phyloP scores from a whole-genome alignment of 2,888 invertebrate species.

The Leptothorax acervorum region DNA sequence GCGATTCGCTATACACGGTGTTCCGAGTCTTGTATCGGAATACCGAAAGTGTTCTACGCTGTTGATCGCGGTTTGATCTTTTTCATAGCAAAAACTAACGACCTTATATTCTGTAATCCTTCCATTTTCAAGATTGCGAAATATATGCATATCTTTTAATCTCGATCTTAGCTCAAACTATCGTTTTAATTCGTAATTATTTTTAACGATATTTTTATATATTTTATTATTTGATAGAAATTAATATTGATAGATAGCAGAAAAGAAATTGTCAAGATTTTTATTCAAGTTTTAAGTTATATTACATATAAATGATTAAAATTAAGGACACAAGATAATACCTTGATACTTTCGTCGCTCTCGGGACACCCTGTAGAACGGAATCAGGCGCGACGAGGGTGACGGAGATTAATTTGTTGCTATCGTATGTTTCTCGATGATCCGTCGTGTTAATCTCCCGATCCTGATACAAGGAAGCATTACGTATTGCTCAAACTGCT shows the following conservation, averaged over 20 bases:
- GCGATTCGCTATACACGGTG: slow-evolving; percentile 38
- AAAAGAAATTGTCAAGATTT: background rate
- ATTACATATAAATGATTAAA: background rate
- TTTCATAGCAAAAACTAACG: background rate
- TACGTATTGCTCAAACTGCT: slow-evolving; percentile 65
- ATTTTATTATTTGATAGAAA: background rate
- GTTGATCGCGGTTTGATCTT: background rate
- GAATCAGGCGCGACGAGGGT: slow-evolving; percentile 41
- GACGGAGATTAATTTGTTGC: slow-evolving; percentile 37
- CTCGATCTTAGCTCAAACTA: background rate
- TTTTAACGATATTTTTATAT: slow-evolving; percentile 9
- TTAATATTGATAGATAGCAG: slow-evolving; percentile 5
- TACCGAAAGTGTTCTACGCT: background rate
- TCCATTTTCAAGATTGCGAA: background rate
- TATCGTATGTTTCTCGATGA: background rate
- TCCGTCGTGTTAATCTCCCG: slow-evolving; percentile 43
- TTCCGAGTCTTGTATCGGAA: background rate
- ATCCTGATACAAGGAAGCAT: slow-evolving; percentile 41
- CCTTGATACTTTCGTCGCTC: background rate
- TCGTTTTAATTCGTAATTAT: background rate
- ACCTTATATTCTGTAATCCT: background rate
- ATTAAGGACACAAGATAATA: background rate
- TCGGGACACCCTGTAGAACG: slow-evolving; percentile 28
- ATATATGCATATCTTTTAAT: background rate
- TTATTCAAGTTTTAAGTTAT: background rate